Evolutionary conservation across 2,888 invertebrate species (phyloP).

Genomic region (Orthosia cruda): DNA sequence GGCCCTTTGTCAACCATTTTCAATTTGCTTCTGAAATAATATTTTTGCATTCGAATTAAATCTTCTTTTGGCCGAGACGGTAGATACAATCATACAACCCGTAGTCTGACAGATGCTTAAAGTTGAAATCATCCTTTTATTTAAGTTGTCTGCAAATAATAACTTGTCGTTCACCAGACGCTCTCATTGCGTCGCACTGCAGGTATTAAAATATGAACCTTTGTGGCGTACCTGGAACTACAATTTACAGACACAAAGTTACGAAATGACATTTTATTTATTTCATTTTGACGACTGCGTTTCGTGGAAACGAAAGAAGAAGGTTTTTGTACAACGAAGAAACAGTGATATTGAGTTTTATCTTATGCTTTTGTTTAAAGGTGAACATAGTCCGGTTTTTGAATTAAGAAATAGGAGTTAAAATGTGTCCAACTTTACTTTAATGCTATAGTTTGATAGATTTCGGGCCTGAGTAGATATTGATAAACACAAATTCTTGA

Average conservation of each 20-base stretch:
- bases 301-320: conserved; percentile 17
- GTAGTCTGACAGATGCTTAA: background rate
- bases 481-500: too few relatives aligned
- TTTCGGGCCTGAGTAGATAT: too few relatives aligned
- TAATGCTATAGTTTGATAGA: too few relatives aligned
- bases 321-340: background rate
- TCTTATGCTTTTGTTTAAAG: background rate
- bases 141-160: conserved; percentile 44
- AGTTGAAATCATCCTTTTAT: conserved; percentile 14
- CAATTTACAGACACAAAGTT: conserved; percentile 30
- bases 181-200: conserved; percentile 49
- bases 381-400: too few relatives aligned
- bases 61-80: background rate
- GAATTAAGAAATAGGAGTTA: too few relatives aligned
- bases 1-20: background rate
- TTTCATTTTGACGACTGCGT: conserved; percentile 15
- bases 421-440: too few relatives aligned
- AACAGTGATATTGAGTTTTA: background rate
- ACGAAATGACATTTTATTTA: conserved; percentile 33
- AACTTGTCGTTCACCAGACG: conserved; percentile 21
- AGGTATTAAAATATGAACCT: conserved; percentile 59
- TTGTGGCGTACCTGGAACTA: conserved; percentile 49
- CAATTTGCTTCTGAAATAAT: conserved; percentile 1
- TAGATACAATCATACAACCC: conserved; percentile 2
- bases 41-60: background rate